Evolutionary conservation across 1,140 invertebrate genomes (phyloP).

Genomic region (Bathynomus jamesi): DNA sequence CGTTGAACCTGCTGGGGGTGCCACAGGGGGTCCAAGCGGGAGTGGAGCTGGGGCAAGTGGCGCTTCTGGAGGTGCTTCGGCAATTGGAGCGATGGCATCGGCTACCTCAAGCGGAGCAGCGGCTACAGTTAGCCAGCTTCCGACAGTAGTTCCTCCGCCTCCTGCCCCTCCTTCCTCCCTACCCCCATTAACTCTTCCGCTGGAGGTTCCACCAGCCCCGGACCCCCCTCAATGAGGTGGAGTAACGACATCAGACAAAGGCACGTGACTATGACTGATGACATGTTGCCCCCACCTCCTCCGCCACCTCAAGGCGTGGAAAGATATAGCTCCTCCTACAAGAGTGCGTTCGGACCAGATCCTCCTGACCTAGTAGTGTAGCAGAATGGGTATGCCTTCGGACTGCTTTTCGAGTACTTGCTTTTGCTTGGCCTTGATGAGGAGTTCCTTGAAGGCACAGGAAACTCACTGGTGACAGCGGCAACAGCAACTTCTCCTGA

Average conservation of each 20-base stretch:
- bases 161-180: conserved; percentile 24
- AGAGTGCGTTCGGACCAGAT: conserved; percentile 35
- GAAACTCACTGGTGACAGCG: conserved; percentile 25
- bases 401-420: conserved; percentile 24
- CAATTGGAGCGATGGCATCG: conserved; percentile 1
- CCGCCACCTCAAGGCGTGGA: conserved; percentile 35
- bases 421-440: conserved; percentile 19
- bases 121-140: conserved; percentile 18
- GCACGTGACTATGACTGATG: conserved; percentile 29
- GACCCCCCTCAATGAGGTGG: conserved; percentile 34
- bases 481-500: conserved; percentile 18
- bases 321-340: conserved; percentile 32
- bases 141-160: conserved; percentile 29
- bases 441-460: conserved; percentile 22
- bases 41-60: conserved; percentile 14
- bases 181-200: conserved; percentile 23
- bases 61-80: conserved; percentile 7
- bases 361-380: conserved; percentile 36
- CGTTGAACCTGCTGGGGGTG: conserved; percentile 21
- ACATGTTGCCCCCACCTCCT: conserved; percentile 31
- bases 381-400: conserved; percentile 11
- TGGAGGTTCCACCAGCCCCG: conserved; percentile 34
- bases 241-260: conserved; percentile 34
- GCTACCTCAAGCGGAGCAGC: conserved; percentile 15
- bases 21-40: conserved; percentile 6